phyloP scores from a whole-genome alignment of 2,113 vertebrate species.

The Plestiodon gilberti region DNA sequence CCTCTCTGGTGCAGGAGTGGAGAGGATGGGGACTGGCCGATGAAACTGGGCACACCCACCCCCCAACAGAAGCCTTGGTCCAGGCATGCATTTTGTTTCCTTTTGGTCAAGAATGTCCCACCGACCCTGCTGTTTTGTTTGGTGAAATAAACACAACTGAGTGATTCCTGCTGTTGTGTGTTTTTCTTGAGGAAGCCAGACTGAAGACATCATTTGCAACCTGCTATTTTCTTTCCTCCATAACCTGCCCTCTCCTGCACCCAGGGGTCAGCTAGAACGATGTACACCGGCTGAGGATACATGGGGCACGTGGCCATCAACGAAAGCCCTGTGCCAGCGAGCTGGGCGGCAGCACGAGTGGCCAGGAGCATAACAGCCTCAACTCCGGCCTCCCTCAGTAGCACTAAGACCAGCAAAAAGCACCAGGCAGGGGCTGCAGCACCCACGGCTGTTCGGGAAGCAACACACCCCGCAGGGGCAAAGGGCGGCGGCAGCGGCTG shows the following conservation, averaged over 20 bases:
- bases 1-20: no score
- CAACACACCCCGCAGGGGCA: background rate
- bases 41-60: no score
- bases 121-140: no score
- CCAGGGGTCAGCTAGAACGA: background rate
- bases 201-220: background rate
- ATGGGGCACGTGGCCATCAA: background rate
- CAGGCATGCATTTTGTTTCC: no score
- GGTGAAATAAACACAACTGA: background rate
- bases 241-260: background rate
- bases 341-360: no score
- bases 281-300: background rate
- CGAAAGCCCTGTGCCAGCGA: no score
- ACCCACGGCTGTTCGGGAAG: background rate
- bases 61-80: no score
- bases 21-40: no score
- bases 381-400: background rate
- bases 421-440: fast-evolving
- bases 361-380: background rate
- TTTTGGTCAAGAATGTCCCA: no score
- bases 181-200: background rate
- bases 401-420: background rate
- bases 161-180: no score
- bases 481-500: background rate
- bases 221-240: background rate